phyloP scores from a whole-genome alignment of 53 echinoderm and acorn worm genomes.

The Stichopus horrens region DNA sequence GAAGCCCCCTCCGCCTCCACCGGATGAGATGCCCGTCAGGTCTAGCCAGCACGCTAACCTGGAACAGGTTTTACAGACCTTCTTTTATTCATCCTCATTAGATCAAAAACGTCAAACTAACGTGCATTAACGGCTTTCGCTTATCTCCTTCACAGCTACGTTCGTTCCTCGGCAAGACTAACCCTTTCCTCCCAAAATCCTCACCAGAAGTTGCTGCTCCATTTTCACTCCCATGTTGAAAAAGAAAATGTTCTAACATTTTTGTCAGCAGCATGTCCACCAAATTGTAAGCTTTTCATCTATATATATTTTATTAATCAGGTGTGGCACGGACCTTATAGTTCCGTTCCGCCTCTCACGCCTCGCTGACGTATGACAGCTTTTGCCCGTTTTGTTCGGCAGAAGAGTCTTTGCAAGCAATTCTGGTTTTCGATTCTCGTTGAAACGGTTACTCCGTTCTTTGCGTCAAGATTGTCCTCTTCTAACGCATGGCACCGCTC shows the following conservation, averaged over 20 bases:
- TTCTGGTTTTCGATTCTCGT: neutral
- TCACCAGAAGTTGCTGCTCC: neutral
- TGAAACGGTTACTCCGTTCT: neutral
- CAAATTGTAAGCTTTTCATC: neutral
- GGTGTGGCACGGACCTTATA: neutral
- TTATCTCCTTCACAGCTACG: slow-evolving; percentile 24
- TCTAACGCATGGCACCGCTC: no score
- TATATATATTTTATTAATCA: neutral
- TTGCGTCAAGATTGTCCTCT: neutral
- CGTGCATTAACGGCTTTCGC: slow-evolving; percentile 18
- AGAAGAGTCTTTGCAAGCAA: neutral
- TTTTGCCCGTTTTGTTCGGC: neutral
- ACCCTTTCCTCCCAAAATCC: neutral
- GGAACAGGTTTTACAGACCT: slow-evolving; percentile 21
- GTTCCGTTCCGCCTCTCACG: neutral
- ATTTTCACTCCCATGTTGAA: neutral
- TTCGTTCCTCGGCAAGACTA: no score
- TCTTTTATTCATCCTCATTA: neutral
- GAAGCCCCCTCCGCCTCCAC: slow-evolving; percentile 11
- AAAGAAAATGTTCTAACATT: neutral
- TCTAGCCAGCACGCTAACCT: slow-evolving; percentile 27
- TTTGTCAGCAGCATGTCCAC: neutral
- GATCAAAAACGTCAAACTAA: neutral
- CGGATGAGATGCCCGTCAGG: slow-evolving; percentile 16
- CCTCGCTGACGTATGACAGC: neutral